phyloP scores from a whole-genome alignment of 2,888 invertebrate species.

The Drosophila pseudotakahashii region DNA sequence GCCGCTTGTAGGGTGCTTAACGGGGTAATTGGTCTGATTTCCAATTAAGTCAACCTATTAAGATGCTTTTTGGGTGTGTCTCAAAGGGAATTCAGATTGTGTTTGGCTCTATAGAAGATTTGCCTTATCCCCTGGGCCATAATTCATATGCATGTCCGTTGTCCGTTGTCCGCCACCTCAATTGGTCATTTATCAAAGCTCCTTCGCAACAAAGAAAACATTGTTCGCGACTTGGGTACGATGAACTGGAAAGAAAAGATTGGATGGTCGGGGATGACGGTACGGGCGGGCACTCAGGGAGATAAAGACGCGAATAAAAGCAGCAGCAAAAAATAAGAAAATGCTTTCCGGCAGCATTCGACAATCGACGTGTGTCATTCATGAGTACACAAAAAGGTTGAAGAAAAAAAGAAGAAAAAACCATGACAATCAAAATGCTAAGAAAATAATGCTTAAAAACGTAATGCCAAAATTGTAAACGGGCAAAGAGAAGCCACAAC shows the following conservation, averaged over 20 bases:
- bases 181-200: conserved; percentile 45
- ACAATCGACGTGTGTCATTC: conserved; percentile 66
- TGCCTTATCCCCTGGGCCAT: conserved; percentile 26
- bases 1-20: conserved; percentile 20
- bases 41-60: conserved; percentile 31
- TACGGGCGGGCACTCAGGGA: conserved; percentile 17
- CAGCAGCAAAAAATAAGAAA: conserved; percentile 30
- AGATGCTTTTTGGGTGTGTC: not conserved
- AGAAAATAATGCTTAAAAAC: conserved; percentile 27
- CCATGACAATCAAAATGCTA: conserved; percentile 18
- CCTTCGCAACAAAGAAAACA: conserved; percentile 46
- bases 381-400: conserved; percentile 26
- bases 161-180: conserved; percentile 26
- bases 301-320: conserved; percentile 39
- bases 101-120: conserved; percentile 1
- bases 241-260: conserved; percentile 41
- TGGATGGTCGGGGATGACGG: not conserved
- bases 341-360: conserved; percentile 64
- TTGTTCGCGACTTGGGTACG: conserved; percentile 40
- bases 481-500: conserved; percentile 9
- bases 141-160: conserved; percentile 29
- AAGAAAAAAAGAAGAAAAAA: conserved; percentile 8
- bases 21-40: conserved; percentile 48
- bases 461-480: conserved; percentile 25
- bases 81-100: not conserved